A percentile compares a stretch with the other conserved stretches of the same genome.
phyloP scores from a whole-genome alignment of 2,888 invertebrate genomes.

The Andrena camellia region DNA sequence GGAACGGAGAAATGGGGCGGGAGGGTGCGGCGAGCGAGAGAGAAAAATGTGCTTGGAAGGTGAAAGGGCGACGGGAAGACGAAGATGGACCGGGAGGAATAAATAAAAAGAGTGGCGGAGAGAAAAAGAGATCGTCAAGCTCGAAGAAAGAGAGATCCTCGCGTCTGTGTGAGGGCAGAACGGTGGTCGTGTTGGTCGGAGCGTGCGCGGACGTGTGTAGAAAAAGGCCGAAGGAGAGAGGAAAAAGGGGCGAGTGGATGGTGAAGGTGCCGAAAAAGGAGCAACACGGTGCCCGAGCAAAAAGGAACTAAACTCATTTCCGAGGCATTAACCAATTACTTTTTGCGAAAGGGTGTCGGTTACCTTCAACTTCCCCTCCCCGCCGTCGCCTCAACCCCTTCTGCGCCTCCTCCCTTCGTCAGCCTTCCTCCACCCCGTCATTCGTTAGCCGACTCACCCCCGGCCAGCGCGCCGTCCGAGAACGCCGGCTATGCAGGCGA shows the following conservation, averaged over 20 bases:
- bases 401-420: conserved; percentile 47
- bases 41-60: conserved; percentile 51
- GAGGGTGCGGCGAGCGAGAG: conserved; percentile 33
- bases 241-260: conserved; percentile 58
- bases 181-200: not conserved
- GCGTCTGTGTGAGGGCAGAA: conserved; percentile 31
- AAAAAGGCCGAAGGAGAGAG: conserved; percentile 63
- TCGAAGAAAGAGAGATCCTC: conserved; percentile 25
- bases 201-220: conserved; percentile 31
- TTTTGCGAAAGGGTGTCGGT: conserved; percentile 84
- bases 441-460: conserved; percentile 74
- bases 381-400: conserved; percentile 52
- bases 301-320: conserved; percentile 85
- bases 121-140: conserved; percentile 23
- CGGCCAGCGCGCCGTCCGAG: conserved; percentile 37
- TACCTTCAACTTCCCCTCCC: conserved; percentile 77
- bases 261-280: conserved; percentile 74
- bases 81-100: conserved; percentile 34
- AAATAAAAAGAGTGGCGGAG: conserved; percentile 17
- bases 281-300: conserved; percentile 74
- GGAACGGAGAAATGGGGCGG: conserved; percentile 32
- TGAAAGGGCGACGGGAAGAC: conserved; percentile 60
- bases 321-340: conserved; percentile 85
- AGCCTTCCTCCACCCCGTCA: conserved; percentile 58
- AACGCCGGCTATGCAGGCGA: conserved; percentile 53